Evolutionary conservation across 2,888 invertebrate genomes (phyloP).

Genomic region (Sycophila texana): DNA sequence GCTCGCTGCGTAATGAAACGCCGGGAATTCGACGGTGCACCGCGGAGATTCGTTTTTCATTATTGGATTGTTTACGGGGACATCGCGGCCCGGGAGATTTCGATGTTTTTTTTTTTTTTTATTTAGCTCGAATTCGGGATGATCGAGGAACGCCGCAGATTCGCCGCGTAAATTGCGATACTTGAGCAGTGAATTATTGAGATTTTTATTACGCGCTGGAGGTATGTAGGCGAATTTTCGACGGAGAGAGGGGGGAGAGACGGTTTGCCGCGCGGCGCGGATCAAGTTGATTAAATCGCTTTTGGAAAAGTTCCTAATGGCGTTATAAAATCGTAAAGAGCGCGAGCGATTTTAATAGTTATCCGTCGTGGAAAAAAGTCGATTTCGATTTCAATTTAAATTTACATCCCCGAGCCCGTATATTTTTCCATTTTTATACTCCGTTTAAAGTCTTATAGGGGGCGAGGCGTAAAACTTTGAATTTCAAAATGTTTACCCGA

Average conservation of each 20-base stretch:
- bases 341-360: slow-evolving; percentile 8
- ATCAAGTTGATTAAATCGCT: slow-evolving; percentile 30
- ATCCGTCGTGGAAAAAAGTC: background rate
- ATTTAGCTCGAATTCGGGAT: too few relatives aligned
- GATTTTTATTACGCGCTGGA: background rate
- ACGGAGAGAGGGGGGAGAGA: background rate
- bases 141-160: too few relatives aligned
- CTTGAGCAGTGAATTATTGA: too few relatives aligned
- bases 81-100: too few relatives aligned
- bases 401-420: background rate
- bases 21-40: background rate
- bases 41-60: background rate
- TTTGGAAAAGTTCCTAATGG: slow-evolving; percentile 32
- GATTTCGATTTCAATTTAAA: background rate
- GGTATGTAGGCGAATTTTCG: background rate
- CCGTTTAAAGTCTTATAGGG: too few relatives aligned
- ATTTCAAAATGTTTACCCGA: too few relatives aligned
- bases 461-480: too few relatives aligned
- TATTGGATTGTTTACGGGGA: too few relatives aligned
- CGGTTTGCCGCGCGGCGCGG: background rate
- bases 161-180: too few relatives aligned
- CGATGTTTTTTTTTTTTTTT: too few relatives aligned
- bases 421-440: too few relatives aligned
- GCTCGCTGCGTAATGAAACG: slow-evolving; percentile 29
- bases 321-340: background rate